Base-by-base conservation (phyloP, 35 echinoderm and acorn worm genomes). In the Nesometra sesokonis region DNA sequence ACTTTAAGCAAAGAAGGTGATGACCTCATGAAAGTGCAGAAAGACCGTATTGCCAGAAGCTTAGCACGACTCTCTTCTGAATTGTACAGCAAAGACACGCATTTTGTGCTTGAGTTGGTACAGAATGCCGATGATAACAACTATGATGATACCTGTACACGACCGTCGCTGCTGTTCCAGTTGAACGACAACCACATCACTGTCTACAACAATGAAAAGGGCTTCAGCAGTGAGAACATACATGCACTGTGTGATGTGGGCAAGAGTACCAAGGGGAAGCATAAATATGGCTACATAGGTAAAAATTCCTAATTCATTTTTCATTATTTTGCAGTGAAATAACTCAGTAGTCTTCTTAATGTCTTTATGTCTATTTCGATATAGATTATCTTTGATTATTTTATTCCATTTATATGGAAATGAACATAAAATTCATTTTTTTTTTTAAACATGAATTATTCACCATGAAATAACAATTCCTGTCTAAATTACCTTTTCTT, bases 251-350 rank as follows among this genome's bases (percentile, higher is more conserved):
- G 89, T 86, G 89, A 91, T 91, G 89, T 91, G 23, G 89, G 89
- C 23, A 91, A 81, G 35, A 91, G 89, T 47, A 91, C 89, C 34
- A 91, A 91, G 76, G 89, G 89, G 46, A 91, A 91, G 67, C 89
- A 91, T 35, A 91, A 91, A 30, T 46, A 85, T 47, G 89, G 89
- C 47, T 91, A 91, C 77, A 91, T 91, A 32, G 89, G 89, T 91
- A 89, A 82, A 9, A 31, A 0, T 40, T 47, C n/a, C n/a, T n/a
- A 40, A 32, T 30, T 0, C 17, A n/a, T 85, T 47, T 47, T 29
- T 23, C 38, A 43, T 30, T 5, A 78, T 78, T 78, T 78, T 9
- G 23, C 23, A 30, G 77, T 9, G 5, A 78, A n/a, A n/a, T n/a
- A n/a, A n/a, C n/a, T n/a, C n/a, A n/a, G n/a, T n/a, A n/a, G n/a